These are phyloP conservation scores for Suricata suricatta DNA, from an alignment of 2,113 vertebrate genomes.

Conservation along the genomic window DNA sequence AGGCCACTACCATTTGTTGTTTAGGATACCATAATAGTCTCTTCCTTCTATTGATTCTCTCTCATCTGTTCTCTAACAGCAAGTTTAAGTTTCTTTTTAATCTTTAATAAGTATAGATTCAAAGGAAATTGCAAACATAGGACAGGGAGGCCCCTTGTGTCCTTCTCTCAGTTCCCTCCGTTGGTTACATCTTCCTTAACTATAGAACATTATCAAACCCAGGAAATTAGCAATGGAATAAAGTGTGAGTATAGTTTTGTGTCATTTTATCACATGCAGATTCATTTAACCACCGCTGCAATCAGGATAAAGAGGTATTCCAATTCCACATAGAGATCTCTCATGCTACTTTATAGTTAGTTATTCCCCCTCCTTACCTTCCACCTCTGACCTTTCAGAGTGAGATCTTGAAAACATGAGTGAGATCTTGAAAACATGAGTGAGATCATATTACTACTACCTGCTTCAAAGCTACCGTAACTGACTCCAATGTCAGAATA, in stretches of 20 bases:
- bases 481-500: not conserved
- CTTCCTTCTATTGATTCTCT: not conserved
- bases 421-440: not conserved
- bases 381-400: not conserved
- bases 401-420: not conserved
- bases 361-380: not conserved
- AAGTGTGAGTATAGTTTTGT: not conserved
- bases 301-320: not conserved
- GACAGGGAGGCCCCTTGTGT: not conserved
- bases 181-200: not conserved
- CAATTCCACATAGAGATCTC: not conserved
- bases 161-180: not conserved
- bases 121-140: not conserved
- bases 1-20: not conserved
- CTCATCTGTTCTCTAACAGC: not conserved
- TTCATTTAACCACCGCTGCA: not conserved
- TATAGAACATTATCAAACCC: not conserved
- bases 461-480: not conserved
- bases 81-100: not conserved
- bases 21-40: not conserved
- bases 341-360: not conserved
- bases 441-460: not conserved
- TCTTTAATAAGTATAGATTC: not conserved
- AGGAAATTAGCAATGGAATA: not conserved
- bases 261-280: not conserved